A percentile compares a stretch with the other conserved stretches of the same genome.
Conservation (phyloP, 2,113 vertebrate genomes). For the Hydropotes inermis region DNA sequence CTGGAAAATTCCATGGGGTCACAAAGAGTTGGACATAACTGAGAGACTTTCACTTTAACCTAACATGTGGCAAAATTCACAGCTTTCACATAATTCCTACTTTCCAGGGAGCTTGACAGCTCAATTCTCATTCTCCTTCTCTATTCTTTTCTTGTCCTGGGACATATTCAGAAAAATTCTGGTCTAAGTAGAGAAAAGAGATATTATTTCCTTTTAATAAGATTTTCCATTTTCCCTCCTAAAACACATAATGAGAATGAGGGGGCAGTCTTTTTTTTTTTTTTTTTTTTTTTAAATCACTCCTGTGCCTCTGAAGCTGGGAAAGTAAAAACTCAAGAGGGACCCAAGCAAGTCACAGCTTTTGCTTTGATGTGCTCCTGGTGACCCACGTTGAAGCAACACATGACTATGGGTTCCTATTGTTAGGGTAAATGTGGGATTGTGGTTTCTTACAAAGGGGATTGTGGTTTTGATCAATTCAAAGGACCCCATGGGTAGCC, state of each 20-base stretch:
- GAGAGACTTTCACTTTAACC: neutral
- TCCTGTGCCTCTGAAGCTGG: neutral
- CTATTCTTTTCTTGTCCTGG: neutral
- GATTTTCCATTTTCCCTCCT: neutral
- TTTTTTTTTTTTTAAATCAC: neutral
- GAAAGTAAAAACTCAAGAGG: neutral
- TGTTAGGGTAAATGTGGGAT: constrained; percentile 11
- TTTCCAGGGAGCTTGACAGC: neutral
- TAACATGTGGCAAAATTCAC: neutral
- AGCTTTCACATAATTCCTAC: neutral
- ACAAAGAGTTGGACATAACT: neutral
- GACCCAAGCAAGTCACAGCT: neutral
- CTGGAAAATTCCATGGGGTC: neutral
- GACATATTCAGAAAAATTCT: neutral
- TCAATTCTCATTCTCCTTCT: neutral
- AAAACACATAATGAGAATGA: neutral
- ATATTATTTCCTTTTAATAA: neutral
- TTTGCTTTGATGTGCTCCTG: constrained; percentile 30
- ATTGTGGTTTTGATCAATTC: constrained; percentile 87
- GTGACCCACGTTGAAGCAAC: neutral
- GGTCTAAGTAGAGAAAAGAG: neutral
- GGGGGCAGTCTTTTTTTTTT: neutral
- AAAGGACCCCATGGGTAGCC: constrained; percentile 87
- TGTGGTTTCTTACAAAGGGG: constrained; percentile 81
- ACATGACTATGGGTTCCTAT: constrained; percentile 41